Evolutionary conservation across 2,113 vertebrate genomes (phyloP).

Genomic region (Bubo scandiacus): DNA sequence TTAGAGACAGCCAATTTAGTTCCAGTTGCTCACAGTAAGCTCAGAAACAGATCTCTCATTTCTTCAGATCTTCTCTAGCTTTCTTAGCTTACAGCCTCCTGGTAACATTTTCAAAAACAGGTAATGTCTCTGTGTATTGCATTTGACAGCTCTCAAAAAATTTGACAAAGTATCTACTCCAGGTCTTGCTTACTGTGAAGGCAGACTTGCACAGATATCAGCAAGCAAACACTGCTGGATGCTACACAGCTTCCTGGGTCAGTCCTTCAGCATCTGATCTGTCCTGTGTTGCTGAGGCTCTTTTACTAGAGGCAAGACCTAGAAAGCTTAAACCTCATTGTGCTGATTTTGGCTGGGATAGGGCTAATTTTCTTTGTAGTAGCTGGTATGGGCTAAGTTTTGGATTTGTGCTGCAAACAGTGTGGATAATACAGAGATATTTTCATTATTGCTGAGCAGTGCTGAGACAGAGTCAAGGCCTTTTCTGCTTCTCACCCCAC

Average conservation of each 20-base stretch:
- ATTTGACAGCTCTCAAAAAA: neutral
- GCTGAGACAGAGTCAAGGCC: too few species aligned
- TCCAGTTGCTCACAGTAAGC: neutral
- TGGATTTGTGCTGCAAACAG: too few species aligned
- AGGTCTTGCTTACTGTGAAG: neutral
- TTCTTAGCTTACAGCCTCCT: neutral
- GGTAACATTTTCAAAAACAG: neutral
- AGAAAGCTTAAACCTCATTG: neutral
- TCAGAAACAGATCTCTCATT: neutral
- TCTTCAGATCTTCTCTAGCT: neutral
- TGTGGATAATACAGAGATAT: too few species aligned
- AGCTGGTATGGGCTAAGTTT: too few species aligned
- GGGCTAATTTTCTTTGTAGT: too few species aligned
- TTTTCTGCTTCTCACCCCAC: too few species aligned
- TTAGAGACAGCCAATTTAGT: neutral
- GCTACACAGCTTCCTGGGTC: accelerated
- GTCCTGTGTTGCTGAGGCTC: neutral
- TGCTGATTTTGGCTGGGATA: too few species aligned
- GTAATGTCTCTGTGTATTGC: neutral
- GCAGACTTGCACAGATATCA: neutral
- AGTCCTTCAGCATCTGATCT: neutral
- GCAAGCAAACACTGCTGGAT: neutral
- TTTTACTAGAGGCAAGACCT: neutral
- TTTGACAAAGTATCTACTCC: neutral
- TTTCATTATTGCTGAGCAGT: too few species aligned